Evolutionary conservation across 2,113 vertebrate species (phyloP).

Genomic region (Antechinus stuartii): DNA sequence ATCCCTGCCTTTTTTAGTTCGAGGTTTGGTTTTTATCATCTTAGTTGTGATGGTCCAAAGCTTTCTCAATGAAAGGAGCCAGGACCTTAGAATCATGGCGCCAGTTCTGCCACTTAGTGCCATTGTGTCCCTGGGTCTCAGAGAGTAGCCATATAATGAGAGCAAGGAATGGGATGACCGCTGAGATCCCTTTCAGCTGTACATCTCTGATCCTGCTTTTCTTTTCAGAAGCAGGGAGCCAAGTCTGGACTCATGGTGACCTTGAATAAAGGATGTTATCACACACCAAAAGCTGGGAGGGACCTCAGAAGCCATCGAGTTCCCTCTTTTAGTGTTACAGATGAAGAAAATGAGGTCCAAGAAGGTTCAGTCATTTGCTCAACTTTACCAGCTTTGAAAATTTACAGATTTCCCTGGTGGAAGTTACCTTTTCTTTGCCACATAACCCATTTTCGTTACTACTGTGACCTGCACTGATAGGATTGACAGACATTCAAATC

Average conservation of each 20-base stretch:
- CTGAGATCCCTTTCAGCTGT: not conserved
- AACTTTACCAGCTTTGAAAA: not conserved
- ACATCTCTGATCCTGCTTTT: not conserved
- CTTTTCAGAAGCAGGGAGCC: not conserved
- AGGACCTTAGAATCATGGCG: not conserved
- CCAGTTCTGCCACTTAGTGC: not conserved
- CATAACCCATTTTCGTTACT: not conserved
- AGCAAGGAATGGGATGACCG: not conserved
- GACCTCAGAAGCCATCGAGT: not conserved
- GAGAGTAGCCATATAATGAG: not conserved
- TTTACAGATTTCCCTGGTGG: not conserved
- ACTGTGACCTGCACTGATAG: not conserved
- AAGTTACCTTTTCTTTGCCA: not conserved
- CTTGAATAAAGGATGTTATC: not conserved
- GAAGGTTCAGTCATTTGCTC: not conserved
- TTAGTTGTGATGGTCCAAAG: not conserved
- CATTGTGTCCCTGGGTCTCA: not conserved
- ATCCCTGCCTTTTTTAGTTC: not conserved
- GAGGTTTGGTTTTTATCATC: too few relatives aligned
- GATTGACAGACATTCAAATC: not conserved
- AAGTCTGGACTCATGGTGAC: not conserved
- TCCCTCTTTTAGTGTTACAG: not conserved
- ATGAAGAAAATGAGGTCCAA: not conserved
- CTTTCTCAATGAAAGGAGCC: not conserved
- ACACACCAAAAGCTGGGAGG: not conserved